Evolutionary conservation across 2,113 vertebrate genomes (phyloP), one percentile per base, ranked within the genome.

Genomic region (Drymodes brunneopygia): DNA sequence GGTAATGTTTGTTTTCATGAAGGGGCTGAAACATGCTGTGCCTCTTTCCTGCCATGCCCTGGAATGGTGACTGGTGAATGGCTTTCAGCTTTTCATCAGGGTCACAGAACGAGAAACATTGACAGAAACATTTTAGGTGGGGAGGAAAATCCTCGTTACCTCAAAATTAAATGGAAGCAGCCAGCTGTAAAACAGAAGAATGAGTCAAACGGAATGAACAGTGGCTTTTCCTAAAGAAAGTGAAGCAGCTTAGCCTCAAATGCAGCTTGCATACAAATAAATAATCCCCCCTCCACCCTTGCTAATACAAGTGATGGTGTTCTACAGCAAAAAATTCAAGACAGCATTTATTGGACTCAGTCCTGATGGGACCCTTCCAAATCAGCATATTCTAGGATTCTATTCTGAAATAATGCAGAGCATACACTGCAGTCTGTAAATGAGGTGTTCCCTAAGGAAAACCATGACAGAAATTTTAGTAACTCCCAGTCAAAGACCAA

Each of bases 251-350:
- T 77, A 40, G 22, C 19, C 42, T 80, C 38, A 36, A 58, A 64
- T 33, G 27, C 24, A 91, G 14, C 19, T 72, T 54, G 25, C 14
- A 16, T 15, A 24, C 22, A 72, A 72, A 58, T 21, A 80, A 91
- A 88, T 21, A 60, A 57, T 28, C 10, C 1, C 3, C 0, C 4
- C 13, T 6, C 3, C 15, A 5, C 3, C 12, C 8, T 81, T 60
- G 33, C 18, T 60, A n/a, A 25, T 15, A 9, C 10, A 58, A 25
- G 11, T 28, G 15, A 62, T 21, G 0, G 0, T 47, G 18, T 64
- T 33, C 33, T 11, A 23, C 1, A 62, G 42, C 22, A 82, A 48
- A 93, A 58, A 22, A 7, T 38, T 56, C 31, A 12, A 20, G 21
- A 21, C 9, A 58, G 42, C 12, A 19, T 54, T 74, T 51, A 15